A percentile compares a stretch with the other conserved stretches of the same genome.
These are phyloP conservation scores for Montipora cactus DNA, from an alignment of 64 coral and sea anemone species.

Conservation along the genomic window DNA sequence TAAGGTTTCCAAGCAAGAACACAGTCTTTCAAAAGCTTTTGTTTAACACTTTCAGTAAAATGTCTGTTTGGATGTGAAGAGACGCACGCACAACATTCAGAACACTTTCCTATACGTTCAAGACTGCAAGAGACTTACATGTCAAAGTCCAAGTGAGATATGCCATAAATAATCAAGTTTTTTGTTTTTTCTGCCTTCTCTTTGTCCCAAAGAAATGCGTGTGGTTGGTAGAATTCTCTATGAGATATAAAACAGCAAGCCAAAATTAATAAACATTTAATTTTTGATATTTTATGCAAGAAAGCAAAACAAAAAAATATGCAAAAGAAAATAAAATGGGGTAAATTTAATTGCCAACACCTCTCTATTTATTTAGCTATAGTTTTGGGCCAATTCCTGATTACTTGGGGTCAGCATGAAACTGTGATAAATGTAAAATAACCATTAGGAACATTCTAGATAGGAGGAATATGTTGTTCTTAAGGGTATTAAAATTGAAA, in stretches of 20 bases:
- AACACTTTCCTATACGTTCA: background rate
- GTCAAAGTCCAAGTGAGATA: conserved; percentile 88
- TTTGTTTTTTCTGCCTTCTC: conserved; percentile 66
- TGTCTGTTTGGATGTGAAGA: no score
- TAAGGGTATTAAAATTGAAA: no score
- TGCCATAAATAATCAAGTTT: conserved; percentile 64
- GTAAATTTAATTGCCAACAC: background rate
- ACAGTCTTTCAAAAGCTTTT: no score
- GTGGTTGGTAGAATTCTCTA: conserved; percentile 91
- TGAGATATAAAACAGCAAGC: background rate
- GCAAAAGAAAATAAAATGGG: background rate
- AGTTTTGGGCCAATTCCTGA: background rate
- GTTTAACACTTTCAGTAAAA: no score
- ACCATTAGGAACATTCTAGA: no score
- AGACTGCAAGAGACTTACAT: conserved; percentile 63
- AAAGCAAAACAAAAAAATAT: background rate
- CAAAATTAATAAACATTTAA: background rate
- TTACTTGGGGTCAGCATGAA: no score
- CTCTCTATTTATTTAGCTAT: background rate
- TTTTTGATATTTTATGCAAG: background rate
- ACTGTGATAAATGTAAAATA: no score
- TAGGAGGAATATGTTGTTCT: no score
- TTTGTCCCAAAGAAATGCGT: conserved; percentile 76
- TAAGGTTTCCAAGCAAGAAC: no score
- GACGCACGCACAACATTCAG: no score